Percentiles rank a stretch among this genome's conserved stretches.
These are phyloP conservation scores for Tenthredo scrophulariae DNA, from an alignment of 2,888 invertebrate species.

Conservation along the genomic window DNA sequence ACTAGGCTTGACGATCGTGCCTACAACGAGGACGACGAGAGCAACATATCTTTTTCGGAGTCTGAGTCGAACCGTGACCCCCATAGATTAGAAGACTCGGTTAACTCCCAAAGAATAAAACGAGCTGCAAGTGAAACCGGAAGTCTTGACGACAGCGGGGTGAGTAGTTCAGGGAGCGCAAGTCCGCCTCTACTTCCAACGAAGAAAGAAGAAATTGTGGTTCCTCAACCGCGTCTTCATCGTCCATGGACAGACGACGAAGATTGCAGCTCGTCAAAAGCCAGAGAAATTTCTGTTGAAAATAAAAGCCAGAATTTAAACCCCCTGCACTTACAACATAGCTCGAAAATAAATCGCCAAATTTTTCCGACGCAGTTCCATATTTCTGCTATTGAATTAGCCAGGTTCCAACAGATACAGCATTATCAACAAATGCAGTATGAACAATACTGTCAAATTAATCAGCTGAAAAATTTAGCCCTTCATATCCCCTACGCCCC, in stretches of 20 bases:
- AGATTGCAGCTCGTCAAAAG: slow-evolving; percentile 56
- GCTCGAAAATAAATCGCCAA: background rate
- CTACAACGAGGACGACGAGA: slow-evolving; percentile 48
- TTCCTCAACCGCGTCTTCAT: slow-evolving; percentile 64
- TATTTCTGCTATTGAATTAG: slow-evolving; percentile 59
- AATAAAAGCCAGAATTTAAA: slow-evolving; percentile 24
- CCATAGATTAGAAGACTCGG: slow-evolving; percentile 53
- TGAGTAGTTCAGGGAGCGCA: slow-evolving; percentile 63
- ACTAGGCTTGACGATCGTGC: slow-evolving; percentile 12
- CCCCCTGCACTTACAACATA: slow-evolving; percentile 55
- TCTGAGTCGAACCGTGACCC: slow-evolving; percentile 61
- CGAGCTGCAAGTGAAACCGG: slow-evolving; percentile 61
- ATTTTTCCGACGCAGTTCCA: slow-evolving; percentile 56
- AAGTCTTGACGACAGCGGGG: slow-evolving; percentile 65
- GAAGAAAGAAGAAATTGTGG: slow-evolving; percentile 44
- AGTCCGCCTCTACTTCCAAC: slow-evolving; percentile 58
- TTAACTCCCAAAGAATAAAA: slow-evolving; percentile 56
- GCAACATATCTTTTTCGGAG: slow-evolving; percentile 58
- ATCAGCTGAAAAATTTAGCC: slow-evolving; percentile 29
- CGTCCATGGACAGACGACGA: slow-evolving; percentile 70
- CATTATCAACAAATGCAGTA: slow-evolving; percentile 54
- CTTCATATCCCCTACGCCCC: background rate
- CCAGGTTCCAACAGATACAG: slow-evolving; percentile 60
- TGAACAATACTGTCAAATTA: slow-evolving; percentile 42
- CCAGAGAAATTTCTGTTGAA: slow-evolving; percentile 74